Evolutionary conservation across 2,113 vertebrate species (phyloP).

Genomic region (Pelobates fuscus): DNA sequence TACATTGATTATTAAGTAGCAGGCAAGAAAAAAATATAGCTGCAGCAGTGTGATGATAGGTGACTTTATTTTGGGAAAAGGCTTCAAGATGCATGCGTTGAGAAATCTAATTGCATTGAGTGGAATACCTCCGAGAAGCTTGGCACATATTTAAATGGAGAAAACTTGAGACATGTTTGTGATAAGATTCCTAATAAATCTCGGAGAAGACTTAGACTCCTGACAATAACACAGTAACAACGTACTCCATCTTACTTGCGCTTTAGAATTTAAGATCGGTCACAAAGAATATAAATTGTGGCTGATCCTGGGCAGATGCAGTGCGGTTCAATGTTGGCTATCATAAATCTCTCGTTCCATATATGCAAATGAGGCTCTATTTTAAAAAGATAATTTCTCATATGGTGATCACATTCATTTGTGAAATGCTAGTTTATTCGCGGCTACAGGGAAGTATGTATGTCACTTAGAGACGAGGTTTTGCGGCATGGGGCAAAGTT

Average conservation of each 20-base stretch:
- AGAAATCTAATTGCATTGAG: constrained; percentile 81
- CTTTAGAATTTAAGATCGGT: constrained; percentile 87
- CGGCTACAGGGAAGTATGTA: constrained; percentile 51
- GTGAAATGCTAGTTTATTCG: constrained; percentile 65
- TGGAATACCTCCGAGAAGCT: constrained; percentile 84
- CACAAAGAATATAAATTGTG: constrained; percentile 87
- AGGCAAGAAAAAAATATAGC: constrained; percentile 81
- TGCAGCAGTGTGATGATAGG: constrained; percentile 75
- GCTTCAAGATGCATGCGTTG: constrained; percentile 76
- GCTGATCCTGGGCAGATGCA: constrained; percentile 80
- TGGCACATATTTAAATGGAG: constrained; percentile 84
- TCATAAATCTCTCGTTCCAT: constrained; percentile 87
- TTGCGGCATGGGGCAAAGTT: constrained; percentile 3
- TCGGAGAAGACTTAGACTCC: constrained; percentile 82
- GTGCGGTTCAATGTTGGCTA: constrained; percentile 63
- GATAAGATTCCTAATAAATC: constrained; percentile 94
- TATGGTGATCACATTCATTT: constrained; percentile 72
- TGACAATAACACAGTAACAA: constrained; percentile 84
- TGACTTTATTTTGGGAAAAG: constrained; percentile 84
- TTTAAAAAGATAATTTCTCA: constrained; percentile 91
- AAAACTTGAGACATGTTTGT: constrained; percentile 92
- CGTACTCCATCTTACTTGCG: constrained; percentile 81
- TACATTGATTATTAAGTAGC: constrained; percentile 93
- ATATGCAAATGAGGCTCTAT: constrained; percentile 90
- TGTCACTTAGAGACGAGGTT: constrained; percentile 18